Conservation (phyloP, 2,888 invertebrate genomes). For the Nymphalis polychloros region DNA sequence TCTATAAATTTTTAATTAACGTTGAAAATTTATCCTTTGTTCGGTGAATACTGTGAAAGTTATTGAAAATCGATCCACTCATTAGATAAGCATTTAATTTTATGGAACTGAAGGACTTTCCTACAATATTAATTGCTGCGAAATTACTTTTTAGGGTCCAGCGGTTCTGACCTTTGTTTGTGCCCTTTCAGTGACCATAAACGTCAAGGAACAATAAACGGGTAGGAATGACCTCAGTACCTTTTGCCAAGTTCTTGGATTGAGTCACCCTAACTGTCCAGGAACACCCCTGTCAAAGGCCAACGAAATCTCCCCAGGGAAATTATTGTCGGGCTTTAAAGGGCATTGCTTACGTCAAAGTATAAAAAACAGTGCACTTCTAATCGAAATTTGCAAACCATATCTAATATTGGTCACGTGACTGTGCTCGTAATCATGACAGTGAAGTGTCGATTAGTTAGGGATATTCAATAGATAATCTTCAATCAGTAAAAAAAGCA, state of each 20-base stretch:
- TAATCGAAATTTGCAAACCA: slow-evolving; percentile 66
- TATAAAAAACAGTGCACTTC: slow-evolving; percentile 74
- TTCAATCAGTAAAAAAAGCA: no score
- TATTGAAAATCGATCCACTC: slow-evolving; percentile 30
- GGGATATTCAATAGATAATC: neutral
- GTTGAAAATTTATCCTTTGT: slow-evolving; percentile 28
- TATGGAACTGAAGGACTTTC: slow-evolving; percentile 34
- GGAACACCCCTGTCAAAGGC: slow-evolving; percentile 77
- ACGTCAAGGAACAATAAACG: slow-evolving; percentile 78
- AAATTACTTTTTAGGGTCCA: slow-evolving; percentile 60
- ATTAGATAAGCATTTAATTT: slow-evolving; percentile 22
- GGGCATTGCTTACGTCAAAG: slow-evolving; percentile 76
- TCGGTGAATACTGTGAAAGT: slow-evolving; percentile 30
- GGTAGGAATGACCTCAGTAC: slow-evolving; percentile 70
- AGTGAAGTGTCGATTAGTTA: slow-evolving; percentile 7
- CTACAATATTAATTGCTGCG: slow-evolving; percentile 63
- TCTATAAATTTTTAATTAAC: slow-evolving; percentile 34
- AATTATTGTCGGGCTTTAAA: slow-evolving; percentile 83
- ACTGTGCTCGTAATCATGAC: slow-evolving; percentile 39
- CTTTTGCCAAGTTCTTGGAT: slow-evolving; percentile 69
- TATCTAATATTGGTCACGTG: slow-evolving; percentile 70
- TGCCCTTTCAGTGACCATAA: slow-evolving; percentile 78
- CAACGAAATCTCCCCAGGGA: slow-evolving; percentile 73
- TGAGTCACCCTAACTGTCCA: slow-evolving; percentile 72
- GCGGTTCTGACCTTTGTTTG: slow-evolving; percentile 64